These are phyloP conservation scores for Standfussiana lucernea DNA, from an alignment of 2,888 invertebrate genomes.

Conservation along the genomic window DNA sequence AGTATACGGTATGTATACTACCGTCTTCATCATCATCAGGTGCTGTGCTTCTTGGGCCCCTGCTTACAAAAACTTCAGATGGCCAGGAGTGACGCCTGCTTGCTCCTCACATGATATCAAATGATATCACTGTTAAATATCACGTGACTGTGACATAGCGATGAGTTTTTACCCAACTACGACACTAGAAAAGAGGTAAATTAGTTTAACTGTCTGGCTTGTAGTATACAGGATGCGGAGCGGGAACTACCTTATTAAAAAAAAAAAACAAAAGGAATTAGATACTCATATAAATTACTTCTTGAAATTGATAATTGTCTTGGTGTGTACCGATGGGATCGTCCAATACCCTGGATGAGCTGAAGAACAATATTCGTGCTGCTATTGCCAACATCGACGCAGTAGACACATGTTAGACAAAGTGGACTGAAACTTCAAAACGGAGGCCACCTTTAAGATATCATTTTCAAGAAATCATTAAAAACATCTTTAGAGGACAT, in stretches of 20 bases:
- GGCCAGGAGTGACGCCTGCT: background rate
- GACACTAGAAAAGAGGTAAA: slow-evolving; percentile 3
- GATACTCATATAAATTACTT: no score
- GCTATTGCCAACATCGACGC: no score
- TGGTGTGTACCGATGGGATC: no score
- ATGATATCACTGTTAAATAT: background rate
- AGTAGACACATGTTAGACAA: no score
- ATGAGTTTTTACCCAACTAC: background rate
- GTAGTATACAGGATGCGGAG: background rate
- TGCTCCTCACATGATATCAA: background rate
- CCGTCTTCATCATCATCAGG: background rate
- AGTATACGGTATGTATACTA: background rate
- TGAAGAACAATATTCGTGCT: no score
- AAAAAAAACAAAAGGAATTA: background rate
- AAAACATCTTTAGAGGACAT: no score
- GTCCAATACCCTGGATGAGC: no score
- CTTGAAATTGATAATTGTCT: no score
- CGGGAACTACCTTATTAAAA: background rate
- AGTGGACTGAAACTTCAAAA: no score
- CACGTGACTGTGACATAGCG: background rate
- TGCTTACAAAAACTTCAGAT: background rate
- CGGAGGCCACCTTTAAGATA: no score
- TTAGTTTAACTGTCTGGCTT: background rate
- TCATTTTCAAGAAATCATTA: no score
- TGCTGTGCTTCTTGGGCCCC: background rate